Evolutionary conservation across 2,888 invertebrate genomes (phyloP).

Genomic region (Agriopis marginaria): DNA sequence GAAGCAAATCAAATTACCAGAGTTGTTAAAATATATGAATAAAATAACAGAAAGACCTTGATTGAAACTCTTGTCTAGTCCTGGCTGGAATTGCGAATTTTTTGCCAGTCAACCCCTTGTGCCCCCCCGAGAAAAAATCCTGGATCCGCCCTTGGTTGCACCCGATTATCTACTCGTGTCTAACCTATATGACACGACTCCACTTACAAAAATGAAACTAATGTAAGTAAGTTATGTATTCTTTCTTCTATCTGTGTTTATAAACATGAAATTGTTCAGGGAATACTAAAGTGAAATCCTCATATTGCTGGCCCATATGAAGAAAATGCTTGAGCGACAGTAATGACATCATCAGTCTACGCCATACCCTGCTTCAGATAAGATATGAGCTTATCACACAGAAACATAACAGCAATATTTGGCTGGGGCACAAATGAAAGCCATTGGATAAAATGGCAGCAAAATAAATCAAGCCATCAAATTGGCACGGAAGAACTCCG

Average conservation of each 20-base stretch:
- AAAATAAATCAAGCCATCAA: constrained; percentile 34
- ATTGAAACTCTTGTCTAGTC: no score
- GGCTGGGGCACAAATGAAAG: constrained; percentile 56
- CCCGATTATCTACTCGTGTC: no score
- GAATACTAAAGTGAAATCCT: constrained; percentile 15
- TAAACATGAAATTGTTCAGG: background rate
- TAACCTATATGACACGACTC: background rate
- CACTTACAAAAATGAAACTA: background rate
- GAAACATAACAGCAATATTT: constrained; percentile 67
- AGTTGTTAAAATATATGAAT: no score
- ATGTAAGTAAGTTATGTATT: background rate
- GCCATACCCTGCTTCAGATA: constrained; percentile 57
- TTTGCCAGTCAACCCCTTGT: no score
- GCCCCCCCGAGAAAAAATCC: no score
- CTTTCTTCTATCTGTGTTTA: no score
- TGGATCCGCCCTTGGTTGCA: no score
- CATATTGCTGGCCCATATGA: constrained; percentile 46
- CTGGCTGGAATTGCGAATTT: no score
- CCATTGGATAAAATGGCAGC: constrained; percentile 39
- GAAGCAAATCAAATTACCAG: no score
- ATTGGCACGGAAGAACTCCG: constrained; percentile 27
- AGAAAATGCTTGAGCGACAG: constrained; percentile 52
- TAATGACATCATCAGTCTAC: constrained; percentile 65
- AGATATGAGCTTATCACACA: constrained; percentile 72
- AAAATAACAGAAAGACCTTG: no score